Base-by-base conservation (phyloP, 2,888 invertebrate species). In the Sipunculus nudus region DNA sequence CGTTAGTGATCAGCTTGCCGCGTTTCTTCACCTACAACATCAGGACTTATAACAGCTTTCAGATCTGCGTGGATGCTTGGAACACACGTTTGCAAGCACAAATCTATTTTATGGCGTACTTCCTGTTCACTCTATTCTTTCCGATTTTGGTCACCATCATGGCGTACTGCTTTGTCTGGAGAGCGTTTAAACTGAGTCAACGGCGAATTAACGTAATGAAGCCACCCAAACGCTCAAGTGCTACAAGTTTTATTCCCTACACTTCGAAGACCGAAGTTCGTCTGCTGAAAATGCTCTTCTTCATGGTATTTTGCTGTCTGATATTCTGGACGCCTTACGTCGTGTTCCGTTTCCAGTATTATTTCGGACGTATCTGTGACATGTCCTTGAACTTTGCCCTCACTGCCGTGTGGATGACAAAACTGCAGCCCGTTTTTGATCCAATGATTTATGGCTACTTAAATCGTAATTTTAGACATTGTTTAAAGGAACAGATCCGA, bases 101-200 rank as follows among this genome's bases (percentile, higher is more conserved):
- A 40, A 25, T 40, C 5, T 53, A 40, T 29, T 31, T 39, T n/a
- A 21, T 41, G 3, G 4, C n/a, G 4, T 53, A 53, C 3, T 8
- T 46, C 4, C 35, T 29, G 10, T 8, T 58, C 21, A 58, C 52
- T 13, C 16, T 58, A 28, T 31, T 58, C 26, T 8, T 29, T 6
- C 58, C 58, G 1, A 35, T 58, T 5, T 4, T 45, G 32, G 35
- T 58, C 35, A 58, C 43, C 3, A 32, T 25, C 13, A 16, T 53
- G 25, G 58, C 58, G n/a, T 58, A 58, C 45, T 43, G 16, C 50
- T 35, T 53, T 38, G 53, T 58, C 16, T 58, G 58, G 58, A n/a
- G 35, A 41, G 47, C 43, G 16, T 58, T 58, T 40, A 26, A 52
- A 2, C 38, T 26, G 3, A 52, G 52, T 23, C 58, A 58, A 19